phyloP scores from a whole-genome alignment of 2,888 invertebrate genomes.

The Rhynchonema sp. region DNA sequence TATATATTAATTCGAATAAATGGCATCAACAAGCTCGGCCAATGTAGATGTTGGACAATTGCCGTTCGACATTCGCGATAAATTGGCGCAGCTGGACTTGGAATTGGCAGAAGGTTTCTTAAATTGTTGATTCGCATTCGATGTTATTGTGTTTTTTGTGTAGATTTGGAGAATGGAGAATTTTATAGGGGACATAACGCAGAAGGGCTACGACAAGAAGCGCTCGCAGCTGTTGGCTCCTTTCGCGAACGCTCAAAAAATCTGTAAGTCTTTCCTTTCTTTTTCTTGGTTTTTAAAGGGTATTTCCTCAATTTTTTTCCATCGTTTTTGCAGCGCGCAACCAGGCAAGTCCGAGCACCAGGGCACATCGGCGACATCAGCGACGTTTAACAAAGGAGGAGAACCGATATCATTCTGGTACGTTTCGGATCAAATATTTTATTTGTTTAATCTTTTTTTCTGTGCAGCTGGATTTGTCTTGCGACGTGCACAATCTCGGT shows the following conservation, averaged over 20 bases:
- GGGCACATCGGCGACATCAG: conserved; percentile 55
- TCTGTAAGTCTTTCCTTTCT: too few species aligned
- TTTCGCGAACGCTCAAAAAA: conserved; percentile 2
- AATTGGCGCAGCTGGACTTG: conserved; percentile 86
- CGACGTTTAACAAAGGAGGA: conserved; percentile 75
- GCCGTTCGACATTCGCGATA: conserved; percentile 80
- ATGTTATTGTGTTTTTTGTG: too few species aligned
- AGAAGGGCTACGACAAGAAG: conserved; percentile 99
- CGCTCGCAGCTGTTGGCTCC: conserved; percentile 67
- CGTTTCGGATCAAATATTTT: too few species aligned
- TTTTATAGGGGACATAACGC: conserved; percentile 99
- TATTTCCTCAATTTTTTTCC: background rate
- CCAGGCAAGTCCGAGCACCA: conserved; percentile 34
- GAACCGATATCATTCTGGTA: conserved; percentile 88
- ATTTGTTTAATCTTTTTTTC: too few species aligned
- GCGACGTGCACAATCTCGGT: too few species aligned
- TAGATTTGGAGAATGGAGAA: too few species aligned
- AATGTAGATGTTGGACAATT: too few species aligned
- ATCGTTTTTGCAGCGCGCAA: background rate
- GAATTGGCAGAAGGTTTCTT: conserved; percentile 97
- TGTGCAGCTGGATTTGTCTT: too few species aligned
- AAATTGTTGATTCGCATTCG: too few species aligned
- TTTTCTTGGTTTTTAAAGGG: too few species aligned
- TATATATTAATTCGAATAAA: too few species aligned
- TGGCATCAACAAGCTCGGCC: too few species aligned